Evolutionary conservation across 2,888 invertebrate genomes (phyloP), one percentile per base, ranked within the genome.

Genomic region (Sminthurides aquaticus): DNA sequence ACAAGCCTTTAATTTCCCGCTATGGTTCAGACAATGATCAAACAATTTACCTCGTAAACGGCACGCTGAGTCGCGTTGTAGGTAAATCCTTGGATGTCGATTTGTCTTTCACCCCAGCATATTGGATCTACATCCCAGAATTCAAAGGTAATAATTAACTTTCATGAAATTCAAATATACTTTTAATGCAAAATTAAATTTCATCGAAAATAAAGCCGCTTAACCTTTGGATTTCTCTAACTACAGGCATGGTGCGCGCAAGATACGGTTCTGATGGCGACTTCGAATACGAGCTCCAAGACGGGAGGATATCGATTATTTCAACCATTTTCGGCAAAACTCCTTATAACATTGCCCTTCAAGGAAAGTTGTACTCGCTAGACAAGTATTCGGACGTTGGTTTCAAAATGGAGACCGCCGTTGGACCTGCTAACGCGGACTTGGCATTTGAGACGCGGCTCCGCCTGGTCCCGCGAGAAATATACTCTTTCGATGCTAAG

Each of bases 81-180:
- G 57, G 57, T 8, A 26, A 57, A 3, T 57, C 57, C 1, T 15
- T 63, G 5, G 29, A 63, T 15, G 25, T 63, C 49, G 63, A 63
- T 20, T 18, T 63, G 18, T 27, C 63, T 3, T 15, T 63, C 2
- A n/a, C n/a, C 3, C 28, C 49, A 20, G n/a, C 49, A 5, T 8
- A 43, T 5, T 25, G 22, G 3, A 5, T 48, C 3, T 25, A 49
- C 27, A n/a, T 22, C 2, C 20, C 28, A 1, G 57, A 49, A 11
- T 5, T 57, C 15, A 63, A 63, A 27, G 62, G 62, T 62, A 54
- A 18, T 18, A 57, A 28, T 20, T 15, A 29, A 11, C 20, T 52
- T 15, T 52, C 5, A 15, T 52, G 8, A 20, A 52, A 52, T 43
- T 43, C 18, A 18, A 11, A 43, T 43, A 11, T 43, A 18, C 18